Evolutionary conservation across 2,797 vertebrate genomes (phyloP).

Genomic region (Allenopithecus nigroviridis): DNA sequence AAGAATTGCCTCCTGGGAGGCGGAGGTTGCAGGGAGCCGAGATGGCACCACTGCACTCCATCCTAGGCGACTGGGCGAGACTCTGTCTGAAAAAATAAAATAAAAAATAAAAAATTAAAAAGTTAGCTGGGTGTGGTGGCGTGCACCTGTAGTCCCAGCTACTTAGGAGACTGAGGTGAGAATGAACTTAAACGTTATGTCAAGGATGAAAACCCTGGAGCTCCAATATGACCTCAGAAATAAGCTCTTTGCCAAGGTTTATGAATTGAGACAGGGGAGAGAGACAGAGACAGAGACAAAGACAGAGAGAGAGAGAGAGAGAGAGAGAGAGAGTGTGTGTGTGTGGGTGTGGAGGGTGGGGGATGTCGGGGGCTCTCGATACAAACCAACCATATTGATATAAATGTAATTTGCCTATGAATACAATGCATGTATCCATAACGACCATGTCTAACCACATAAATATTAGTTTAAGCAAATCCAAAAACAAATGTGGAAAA

Average conservation of each 20-base stretch:
- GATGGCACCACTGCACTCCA: too few relatives aligned
- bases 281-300: not conserved
- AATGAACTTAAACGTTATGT: not conserved
- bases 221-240: not conserved
- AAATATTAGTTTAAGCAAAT: not conserved
- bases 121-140: not conserved
- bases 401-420: not conserved
- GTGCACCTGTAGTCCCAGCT: not conserved
- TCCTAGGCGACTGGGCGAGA: too few relatives aligned
- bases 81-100: too few relatives aligned
- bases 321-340: not conserved
- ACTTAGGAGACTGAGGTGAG: not conserved
- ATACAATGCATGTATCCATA: not conserved
- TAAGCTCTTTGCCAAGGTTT: not conserved
- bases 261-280: not conserved
- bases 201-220: not conserved
- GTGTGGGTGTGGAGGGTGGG: not conserved
- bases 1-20: too few relatives aligned
- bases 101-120: not conserved
- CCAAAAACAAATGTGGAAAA: not conserved
- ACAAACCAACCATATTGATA: not conserved
- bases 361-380: not conserved
- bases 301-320: not conserved
- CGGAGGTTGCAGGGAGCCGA: too few relatives aligned
- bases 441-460: not conserved